Base-by-base conservation (phyloP, 2,113 vertebrate genomes). In the Probosciger aterrimus region DNA sequence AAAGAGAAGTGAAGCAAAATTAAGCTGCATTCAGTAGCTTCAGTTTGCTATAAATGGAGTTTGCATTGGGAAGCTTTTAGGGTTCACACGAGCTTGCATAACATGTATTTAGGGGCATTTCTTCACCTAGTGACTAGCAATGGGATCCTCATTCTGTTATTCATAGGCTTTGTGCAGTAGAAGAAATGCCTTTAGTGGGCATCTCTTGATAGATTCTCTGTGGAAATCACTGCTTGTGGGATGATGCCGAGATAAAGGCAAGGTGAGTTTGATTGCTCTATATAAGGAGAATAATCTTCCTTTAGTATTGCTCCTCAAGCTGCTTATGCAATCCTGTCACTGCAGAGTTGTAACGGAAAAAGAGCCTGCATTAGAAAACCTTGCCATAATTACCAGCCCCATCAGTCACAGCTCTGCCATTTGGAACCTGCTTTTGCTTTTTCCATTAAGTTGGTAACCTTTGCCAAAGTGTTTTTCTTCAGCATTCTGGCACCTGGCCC, bases 401-500 rank as follows among this genome's bases (percentile, higher is more conserved):
- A 90, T 96, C 94, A 88, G 50, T 93, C 93, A 71, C 85, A 88
- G 41, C 2, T 74, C 93, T 96, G 95, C 94, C 94, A 92, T 95
- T 97, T 96, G 91, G 92, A 96, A 96, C 88, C 92, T 28, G 30
- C 78, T 82, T 92, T 97, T 92, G 92, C 91, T 94, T 97, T 97
- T 97, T 97, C 97, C 97, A 97, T 95, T 97, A 96, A 90, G 84
- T 70, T 92, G 94, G 95, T 96, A 33, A 63, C 82, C 83, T 93
- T 95, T 95, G 97, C 96, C 95, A 96, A 95, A 96, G 81, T 95
- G 93, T 94, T 95, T 96, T 82, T 94, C 94, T 96, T 65, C 83
- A 96, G 52, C 14, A 37, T 83, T 94, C 83, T 97, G 96, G 94
- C 90, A 14, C 44, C 33, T 1, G 0, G 81, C 69, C 91, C 70